Evolutionary conservation across 2,113 vertebrate genomes (phyloP).

Genomic region (Perca schrenkii): DNA sequence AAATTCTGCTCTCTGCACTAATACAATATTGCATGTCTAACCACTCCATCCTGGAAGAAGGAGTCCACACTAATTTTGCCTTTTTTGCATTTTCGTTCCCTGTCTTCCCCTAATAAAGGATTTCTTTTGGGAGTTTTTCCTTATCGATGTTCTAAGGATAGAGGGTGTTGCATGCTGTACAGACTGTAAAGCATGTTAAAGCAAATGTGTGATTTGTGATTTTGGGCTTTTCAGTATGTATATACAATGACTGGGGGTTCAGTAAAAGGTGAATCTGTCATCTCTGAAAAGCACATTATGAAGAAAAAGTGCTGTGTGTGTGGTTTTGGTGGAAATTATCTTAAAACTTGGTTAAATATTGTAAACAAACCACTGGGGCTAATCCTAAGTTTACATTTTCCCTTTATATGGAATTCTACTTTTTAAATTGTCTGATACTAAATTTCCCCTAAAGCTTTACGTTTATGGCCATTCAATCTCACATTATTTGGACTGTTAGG

Average conservation of each 20-base stretch:
- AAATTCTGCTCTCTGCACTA: slow-evolving; percentile 39
- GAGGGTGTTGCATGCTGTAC: background rate
- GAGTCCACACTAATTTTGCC: background rate
- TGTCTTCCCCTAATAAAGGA: background rate
- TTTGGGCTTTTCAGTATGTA: background rate
- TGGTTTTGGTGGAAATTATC: background rate
- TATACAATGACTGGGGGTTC: background rate
- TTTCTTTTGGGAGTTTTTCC: slow-evolving; percentile 1
- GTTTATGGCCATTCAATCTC: background rate
- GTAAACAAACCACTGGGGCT: background rate
- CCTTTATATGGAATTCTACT: background rate
- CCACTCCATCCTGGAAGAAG: slow-evolving; percentile 7
- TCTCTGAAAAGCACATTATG: background rate
- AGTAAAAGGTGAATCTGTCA: background rate
- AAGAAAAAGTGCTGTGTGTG: background rate
- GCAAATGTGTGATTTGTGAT: background rate
- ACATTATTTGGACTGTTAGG: background rate
- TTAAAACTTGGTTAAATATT: background rate
- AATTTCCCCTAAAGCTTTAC: background rate
- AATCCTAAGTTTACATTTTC: background rate
- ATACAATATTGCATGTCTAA: background rate
- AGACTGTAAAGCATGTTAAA: background rate
- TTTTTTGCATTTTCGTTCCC: background rate
- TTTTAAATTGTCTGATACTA: background rate
- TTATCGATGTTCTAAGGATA: background rate